These are phyloP conservation scores for Atherinosoma microstoma DNA, from an alignment of 2,797 vertebrate genomes.

Conservation along the genomic window DNA sequence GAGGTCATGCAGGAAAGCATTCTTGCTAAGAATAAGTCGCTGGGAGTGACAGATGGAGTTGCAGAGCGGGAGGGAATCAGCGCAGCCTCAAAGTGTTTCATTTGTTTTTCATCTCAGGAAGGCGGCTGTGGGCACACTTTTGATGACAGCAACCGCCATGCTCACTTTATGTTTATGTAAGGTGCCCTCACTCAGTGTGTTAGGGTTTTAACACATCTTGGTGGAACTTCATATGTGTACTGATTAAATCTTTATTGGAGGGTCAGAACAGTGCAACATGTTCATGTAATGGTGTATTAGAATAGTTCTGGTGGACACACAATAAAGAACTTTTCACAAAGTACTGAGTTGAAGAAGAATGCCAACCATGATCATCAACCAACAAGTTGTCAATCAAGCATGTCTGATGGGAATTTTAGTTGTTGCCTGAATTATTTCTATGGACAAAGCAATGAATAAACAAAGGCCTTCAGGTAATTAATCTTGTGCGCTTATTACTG, in stretches of 20 bases:
- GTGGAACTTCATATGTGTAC: constrained; percentile 43
- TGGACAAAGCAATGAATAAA: not conserved
- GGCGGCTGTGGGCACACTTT: constrained; percentile 53
- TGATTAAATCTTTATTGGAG: constrained; percentile 42
- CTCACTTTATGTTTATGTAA: constrained; percentile 65
- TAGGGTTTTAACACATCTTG: constrained; percentile 55
- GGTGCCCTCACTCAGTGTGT: constrained; percentile 39
- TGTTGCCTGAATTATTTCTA: not conserved
- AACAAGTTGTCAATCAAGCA: not conserved
- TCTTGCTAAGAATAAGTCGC: constrained; percentile 72
- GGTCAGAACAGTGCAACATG: constrained; percentile 18
- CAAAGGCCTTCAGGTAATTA: not conserved
- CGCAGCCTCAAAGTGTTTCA: constrained; percentile 74
- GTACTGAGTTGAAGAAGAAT: constrained; percentile 8
- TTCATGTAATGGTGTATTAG: constrained; percentile 6
- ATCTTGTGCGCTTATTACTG: not conserved
- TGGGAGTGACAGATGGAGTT: constrained; percentile 78
- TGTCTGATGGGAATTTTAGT: not conserved
- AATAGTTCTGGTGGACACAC: constrained; percentile 7
- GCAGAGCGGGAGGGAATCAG: constrained; percentile 62
- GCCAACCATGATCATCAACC: not conserved
- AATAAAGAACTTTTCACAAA: constrained; percentile 32
- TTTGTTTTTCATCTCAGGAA: constrained; percentile 76
- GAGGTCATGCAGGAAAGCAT: constrained; percentile 76
- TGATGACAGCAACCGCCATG: constrained; percentile 53